Base-by-base conservation (phyloP, 92 coral and sea anemone species). In the Pocillopora meandrina region DNA sequence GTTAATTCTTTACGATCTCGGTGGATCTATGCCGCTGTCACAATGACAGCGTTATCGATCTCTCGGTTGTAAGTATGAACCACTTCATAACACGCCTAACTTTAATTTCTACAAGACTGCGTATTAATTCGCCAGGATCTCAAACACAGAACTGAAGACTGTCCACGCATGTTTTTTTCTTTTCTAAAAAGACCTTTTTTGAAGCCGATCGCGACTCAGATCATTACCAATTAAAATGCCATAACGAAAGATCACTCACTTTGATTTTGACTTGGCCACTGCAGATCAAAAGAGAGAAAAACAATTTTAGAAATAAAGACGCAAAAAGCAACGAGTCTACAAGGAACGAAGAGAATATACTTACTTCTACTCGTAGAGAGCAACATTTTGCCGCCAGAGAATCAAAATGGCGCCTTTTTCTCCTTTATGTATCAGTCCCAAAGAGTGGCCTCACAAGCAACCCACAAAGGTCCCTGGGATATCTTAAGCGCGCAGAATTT, bases 261-360 rank as follows among this genome's bases (percentile, higher is more conserved):
- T 96, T 90, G 98, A 94, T 92, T 96, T 96, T 17, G 93, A 94
- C 75, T 94, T 96, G n/a, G 98, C 98, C 98, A 94, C 98, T 96
- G 91, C 74, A 75, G 84, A 3, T 15, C 9, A 81, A 71, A 42
- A 57, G 5, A 61, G 31, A 26, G 18, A 10, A 0, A n/a, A 19
- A 26, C 31, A 71, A 9, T 2, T 14, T 72, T 59, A 57, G 60
- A 73, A 56, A 81, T 65, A 21, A 36, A 2, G 16, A 3, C 10
- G 1, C 15, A 10, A 65, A 18, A 57, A 35, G 20, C 23, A 7
- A 34, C 35, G 56, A 69, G 8, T 69, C 56, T 0, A 3, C 11
- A 0, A 13, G 52, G 2, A 3, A 33, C 1, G 9, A 69, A 59
- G 47, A 72, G 79, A 76, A 52, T 0, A 60, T 26, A 31, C 65